Evolutionary conservation across 2,797 vertebrate species (phyloP).

Genomic region (Sebastes flavidus): DNA sequence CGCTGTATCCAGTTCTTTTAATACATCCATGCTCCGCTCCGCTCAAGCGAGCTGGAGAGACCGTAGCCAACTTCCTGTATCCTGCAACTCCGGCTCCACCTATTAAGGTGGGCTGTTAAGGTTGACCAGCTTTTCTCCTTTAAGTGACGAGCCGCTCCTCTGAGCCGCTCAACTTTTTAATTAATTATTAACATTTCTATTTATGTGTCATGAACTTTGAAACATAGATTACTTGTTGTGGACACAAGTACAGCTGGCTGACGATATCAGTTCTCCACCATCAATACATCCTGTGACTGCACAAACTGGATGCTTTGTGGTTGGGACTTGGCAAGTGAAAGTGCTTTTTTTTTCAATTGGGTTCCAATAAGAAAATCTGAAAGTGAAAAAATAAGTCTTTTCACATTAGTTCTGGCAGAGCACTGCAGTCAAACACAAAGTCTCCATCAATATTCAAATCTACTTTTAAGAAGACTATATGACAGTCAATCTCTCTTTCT

Average conservation of each 20-base stretch:
- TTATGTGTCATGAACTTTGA: not conserved
- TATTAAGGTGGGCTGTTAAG: no score
- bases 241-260: not conserved
- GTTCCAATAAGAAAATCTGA: not conserved
- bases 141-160: no score
- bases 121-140: no score
- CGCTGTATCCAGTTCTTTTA: no score
- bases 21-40: no score
- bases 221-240: conserved; percentile 1
- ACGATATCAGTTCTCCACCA: not conserved
- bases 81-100: no score
- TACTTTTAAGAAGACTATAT: conserved; percentile 25
- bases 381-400: conserved; percentile 11
- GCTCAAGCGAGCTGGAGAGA: no score
- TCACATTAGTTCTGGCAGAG: not conserved
- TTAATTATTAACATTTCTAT: not conserved
- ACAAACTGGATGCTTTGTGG: not conserved
- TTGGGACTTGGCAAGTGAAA: not conserved
- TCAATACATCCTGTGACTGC: not conserved
- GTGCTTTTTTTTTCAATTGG: not conserved
- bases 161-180: no score
- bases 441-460: conserved; percentile 18
- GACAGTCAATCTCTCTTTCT: not conserved
- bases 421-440: not conserved
- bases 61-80: no score